A percentile compares a stretch with the other conserved stretches of the same genome.
phyloP scores from a whole-genome alignment of 2,113 vertebrate species.

The Nothoprocta perdicaria region DNA sequence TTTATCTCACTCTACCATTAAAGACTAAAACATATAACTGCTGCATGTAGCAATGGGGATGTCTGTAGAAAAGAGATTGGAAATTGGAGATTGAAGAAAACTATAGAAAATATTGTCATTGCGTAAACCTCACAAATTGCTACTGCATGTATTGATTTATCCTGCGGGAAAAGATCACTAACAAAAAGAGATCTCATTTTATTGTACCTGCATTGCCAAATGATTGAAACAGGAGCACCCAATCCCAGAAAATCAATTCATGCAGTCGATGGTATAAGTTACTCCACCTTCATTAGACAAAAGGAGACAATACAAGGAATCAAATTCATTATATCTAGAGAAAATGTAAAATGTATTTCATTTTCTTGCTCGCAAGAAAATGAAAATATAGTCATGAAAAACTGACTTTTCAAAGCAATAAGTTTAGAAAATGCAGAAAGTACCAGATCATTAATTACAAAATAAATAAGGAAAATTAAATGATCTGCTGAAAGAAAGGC shows the following conservation, averaged over 20 bases:
- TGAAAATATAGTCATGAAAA: background rate
- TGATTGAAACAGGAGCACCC: background rate
- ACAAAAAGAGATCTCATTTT: background rate
- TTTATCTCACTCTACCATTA: background rate
- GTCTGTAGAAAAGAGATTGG: background rate
- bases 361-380: background rate
- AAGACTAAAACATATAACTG: background rate
- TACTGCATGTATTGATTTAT: background rate
- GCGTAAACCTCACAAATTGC: background rate
- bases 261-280: background rate
- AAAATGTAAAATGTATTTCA: background rate
- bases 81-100: background rate
- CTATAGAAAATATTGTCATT: background rate
- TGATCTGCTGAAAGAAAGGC: slow-evolving; percentile 9
- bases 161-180: background rate
- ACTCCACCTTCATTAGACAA: background rate
- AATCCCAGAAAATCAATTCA: background rate
- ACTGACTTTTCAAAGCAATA: background rate
- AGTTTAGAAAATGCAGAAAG: background rate
- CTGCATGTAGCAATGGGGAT: background rate
- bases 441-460: slow-evolving; percentile 17
- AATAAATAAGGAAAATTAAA: slow-evolving; percentile 57
- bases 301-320: background rate
- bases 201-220: background rate
- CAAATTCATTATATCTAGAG: slow-evolving; percentile 8